Base-by-base conservation (phyloP, 1,140 invertebrate genomes). In the Drosophila virilis region DNA sequence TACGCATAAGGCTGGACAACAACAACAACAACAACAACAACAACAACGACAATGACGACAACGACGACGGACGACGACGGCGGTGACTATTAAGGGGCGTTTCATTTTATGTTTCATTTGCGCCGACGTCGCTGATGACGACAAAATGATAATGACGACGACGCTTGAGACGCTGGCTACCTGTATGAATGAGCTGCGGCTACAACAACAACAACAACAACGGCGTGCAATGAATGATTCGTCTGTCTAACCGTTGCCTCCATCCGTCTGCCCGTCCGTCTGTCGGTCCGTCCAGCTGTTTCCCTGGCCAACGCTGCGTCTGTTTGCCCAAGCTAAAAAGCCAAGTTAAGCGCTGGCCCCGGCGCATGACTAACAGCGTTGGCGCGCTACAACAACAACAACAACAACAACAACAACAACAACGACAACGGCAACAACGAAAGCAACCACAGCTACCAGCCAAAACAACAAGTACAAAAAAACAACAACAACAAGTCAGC, bases 41-140 rank as follows among this genome's bases (percentile, higher is more conserved):
- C 4, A 0, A 28, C 22, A 3, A 28, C 4, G 0, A 28, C 22
- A 9, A 42, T 35, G 17, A n/a, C 50, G 35, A 32, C 50, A 28
- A 32, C 46, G 55, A 45, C 71, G 61, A 58, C 78, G 60, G 64
- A n/a, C 51, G 35, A 32, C 46, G 55, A 45, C 71, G 61, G 61
- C 78, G 60, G 64, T 60, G 70, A 75, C 80, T 89, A 84, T 89
- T 90, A 89, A 90, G 84, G 80, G 80, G 84, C 84, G 85, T 89
- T 89, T 89, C 85, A 90, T 90, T 89, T 84, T 90, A 90, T 89
- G 85, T 90, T 89, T 89, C 84, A 90, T 90, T 90, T 89, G 85
- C 85, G 80, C 80, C 77, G 85, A 88, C 83, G 74, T 84, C 74
- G 84, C 69, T 89, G 84, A 88, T 83, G 83, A 88, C 83, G 84